Evolutionary conservation across 2,797 vertebrate genomes (phyloP).

Genomic region (Siniperca undulata): DNA sequence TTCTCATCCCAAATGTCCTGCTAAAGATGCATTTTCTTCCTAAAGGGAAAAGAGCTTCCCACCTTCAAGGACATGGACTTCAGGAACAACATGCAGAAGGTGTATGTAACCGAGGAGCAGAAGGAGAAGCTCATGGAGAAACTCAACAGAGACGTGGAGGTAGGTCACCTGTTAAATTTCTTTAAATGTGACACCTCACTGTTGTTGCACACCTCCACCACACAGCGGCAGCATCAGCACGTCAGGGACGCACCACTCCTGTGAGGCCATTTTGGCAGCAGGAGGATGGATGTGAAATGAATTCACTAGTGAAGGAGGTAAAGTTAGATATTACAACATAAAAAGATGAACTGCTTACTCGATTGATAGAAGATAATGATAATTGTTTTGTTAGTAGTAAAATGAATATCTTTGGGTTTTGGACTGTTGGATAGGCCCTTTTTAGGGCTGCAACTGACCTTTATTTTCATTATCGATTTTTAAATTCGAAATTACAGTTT

Average conservation of each 20-base stretch:
- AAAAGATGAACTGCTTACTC: not conserved
- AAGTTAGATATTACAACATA: not conserved
- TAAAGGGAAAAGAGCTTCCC: slow-evolving; percentile 93
- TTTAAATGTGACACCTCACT: not conserved
- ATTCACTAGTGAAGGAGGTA: not conserved
- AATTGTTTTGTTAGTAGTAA: not conserved
- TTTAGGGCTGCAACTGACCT: no score
- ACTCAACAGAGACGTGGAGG: slow-evolving; percentile 94
- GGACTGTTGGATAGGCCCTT: not conserved
- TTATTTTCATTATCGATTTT: no score
- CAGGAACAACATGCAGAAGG: slow-evolving; percentile 95
- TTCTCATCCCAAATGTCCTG: not conserved
- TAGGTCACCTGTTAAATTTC: slow-evolving; percentile 53
- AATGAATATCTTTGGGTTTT: not conserved
- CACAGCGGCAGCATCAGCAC: slow-evolving; percentile 50
- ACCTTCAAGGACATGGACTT: slow-evolving; percentile 97
- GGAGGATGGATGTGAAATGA: not conserved
- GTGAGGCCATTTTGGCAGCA: slow-evolving; percentile 14
- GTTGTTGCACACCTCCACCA: slow-evolving; percentile 49
- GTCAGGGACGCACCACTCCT: not conserved
- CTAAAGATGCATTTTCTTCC: slow-evolving; percentile 10
- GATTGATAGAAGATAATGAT: not conserved
- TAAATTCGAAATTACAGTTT: no score
- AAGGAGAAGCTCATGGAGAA: slow-evolving; percentile 94
- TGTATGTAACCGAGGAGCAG: slow-evolving; percentile 92